Conservation (phyloP, 2,888 invertebrate genomes). For the Eilema depressum region DNA sequence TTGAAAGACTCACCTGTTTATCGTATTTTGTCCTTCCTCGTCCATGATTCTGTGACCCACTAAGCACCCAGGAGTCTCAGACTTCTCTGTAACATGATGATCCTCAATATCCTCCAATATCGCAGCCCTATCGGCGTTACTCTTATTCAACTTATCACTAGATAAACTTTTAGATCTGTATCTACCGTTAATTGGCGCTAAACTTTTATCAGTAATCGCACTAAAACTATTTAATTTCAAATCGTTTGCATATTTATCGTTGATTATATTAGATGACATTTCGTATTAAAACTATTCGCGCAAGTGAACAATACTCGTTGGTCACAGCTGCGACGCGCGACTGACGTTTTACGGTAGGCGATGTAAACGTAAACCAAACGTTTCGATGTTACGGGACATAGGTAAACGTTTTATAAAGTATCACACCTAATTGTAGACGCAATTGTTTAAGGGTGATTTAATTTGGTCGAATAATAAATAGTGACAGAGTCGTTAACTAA, state of each 20-base stretch:
- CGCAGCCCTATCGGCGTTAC: constrained; percentile 79
- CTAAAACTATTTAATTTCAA: constrained; percentile 77
- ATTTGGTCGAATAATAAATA: constrained; percentile 55
- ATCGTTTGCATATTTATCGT: constrained; percentile 76
- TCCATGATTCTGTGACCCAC: constrained; percentile 72
- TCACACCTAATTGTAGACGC: constrained; percentile 53
- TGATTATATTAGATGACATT: constrained; percentile 79
- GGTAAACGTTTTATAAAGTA: constrained; percentile 68
- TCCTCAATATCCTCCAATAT: constrained; percentile 81
- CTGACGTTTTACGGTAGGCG: constrained; percentile 74
- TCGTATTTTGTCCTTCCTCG: constrained; percentile 58
- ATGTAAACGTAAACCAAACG: constrained; percentile 62
- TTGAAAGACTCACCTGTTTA: constrained; percentile 68
- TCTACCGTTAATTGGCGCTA: constrained; percentile 73
- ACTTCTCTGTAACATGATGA: constrained; percentile 74
- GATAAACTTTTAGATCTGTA: constrained; percentile 83
- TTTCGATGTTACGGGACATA: constrained; percentile 64
- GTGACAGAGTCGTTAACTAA: constrained; percentile 38
- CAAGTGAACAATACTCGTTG: constrained; percentile 71
- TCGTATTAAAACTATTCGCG: constrained; percentile 68
- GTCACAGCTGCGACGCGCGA: constrained; percentile 71
- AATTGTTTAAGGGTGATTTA: constrained; percentile 45
- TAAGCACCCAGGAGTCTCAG: constrained; percentile 81
- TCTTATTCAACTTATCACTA: constrained; percentile 83
- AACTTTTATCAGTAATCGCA: constrained; percentile 76